Conservation (phyloP, 2,797 vertebrate genomes). For the Trematomus bernacchii region DNA sequence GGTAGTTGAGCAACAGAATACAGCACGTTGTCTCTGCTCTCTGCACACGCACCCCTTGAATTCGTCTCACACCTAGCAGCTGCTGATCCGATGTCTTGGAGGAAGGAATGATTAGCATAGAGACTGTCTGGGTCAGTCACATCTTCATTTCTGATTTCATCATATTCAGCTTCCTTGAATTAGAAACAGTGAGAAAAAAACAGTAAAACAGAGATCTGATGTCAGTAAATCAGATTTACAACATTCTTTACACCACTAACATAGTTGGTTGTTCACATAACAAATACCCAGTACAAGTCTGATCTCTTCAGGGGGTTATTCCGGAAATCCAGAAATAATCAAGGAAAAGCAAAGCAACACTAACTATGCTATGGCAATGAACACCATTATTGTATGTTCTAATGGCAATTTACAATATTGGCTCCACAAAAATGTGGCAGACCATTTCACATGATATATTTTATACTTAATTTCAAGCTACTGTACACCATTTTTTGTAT, state of each 20-base stretch:
- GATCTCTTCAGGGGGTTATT: background rate
- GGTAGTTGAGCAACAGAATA: constrained; percentile 27
- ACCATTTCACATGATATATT: no score
- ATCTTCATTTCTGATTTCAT: constrained; percentile 9
- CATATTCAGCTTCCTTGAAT: constrained; percentile 29
- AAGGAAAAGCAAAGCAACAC: background rate
- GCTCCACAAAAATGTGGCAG: no score
- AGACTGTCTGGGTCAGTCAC: background rate
- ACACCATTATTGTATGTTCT: background rate
- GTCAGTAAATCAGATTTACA: background rate
- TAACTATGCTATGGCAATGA: background rate
- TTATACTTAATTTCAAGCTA: no score
- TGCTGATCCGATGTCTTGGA: background rate
- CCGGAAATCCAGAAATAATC: background rate
- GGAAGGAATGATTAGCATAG: constrained; percentile 11
- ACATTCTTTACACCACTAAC: background rate
- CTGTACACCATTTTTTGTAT: no score
- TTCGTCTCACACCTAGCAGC: background rate
- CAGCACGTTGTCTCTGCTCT: background rate
- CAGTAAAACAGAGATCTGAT: background rate
- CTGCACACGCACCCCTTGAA: background rate
- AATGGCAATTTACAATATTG: background rate
- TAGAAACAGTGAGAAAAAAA: background rate
- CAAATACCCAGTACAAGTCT: background rate
- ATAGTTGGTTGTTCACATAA: no score